Percentiles rank a stretch among this genome's conserved stretches.
Evolutionary conservation across 2,113 vertebrate species (phyloP).

Genomic region (Chauna torquata): DNA sequence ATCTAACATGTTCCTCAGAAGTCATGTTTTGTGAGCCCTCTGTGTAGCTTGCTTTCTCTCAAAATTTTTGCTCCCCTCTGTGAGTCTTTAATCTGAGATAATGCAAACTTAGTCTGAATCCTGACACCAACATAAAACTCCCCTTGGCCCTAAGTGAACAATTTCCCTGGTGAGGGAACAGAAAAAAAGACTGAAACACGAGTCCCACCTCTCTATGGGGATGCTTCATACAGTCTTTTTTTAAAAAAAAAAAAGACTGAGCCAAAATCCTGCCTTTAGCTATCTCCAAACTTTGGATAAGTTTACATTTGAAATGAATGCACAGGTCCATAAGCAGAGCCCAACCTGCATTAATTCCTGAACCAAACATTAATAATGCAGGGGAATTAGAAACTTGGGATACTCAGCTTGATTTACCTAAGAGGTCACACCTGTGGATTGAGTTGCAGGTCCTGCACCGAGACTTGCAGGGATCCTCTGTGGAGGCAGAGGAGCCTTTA

Average conservation of each 20-base stretch:
- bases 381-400: constrained; percentile 31
- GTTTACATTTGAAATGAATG: background rate
- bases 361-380: constrained; percentile 54
- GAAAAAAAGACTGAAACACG: background rate
- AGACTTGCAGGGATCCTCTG: background rate
- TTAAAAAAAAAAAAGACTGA: background rate
- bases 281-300: background rate
- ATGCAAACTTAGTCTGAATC: background rate
- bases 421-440: background rate
- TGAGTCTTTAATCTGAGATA: background rate
- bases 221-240: background rate
- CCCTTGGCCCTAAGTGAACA: background rate
- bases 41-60: background rate
- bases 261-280: background rate
- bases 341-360: background rate
- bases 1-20: background rate
- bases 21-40: background rate
- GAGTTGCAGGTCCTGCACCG: background rate
- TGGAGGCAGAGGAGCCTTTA: background rate
- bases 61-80: background rate
- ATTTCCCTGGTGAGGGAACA: background rate
- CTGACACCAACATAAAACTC: background rate
- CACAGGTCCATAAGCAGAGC: background rate
- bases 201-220: background rate
- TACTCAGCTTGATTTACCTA: background rate